Evolutionary conservation across 2,888 invertebrate species (phyloP), one percentile per base, ranked within the genome.

Genomic region (Agrochola lota): DNA sequence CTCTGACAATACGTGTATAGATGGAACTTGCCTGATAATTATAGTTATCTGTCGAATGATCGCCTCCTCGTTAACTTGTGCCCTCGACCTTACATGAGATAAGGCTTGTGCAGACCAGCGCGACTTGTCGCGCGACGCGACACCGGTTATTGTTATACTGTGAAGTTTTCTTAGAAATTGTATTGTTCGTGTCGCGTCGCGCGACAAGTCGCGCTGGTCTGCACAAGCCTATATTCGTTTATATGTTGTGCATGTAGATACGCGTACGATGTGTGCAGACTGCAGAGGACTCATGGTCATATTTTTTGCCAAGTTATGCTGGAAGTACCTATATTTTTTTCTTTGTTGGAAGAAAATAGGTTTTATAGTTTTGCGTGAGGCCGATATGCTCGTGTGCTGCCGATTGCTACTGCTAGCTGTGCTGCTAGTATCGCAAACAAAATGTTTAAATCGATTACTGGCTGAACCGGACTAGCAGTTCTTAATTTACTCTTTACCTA

Each of bases 41-140:
- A 69, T 35, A 69, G 60, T 70, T 80, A 83, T 83, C 80, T 64
- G 66, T 77, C 5, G 71, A 82, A 69, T 55, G 84, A 76, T 84
- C 84, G 57, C 20, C 66, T 60, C 7, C 69, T 80, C 69, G 52
- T 74, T 63, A 62, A 71, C 67, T 69, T 52, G n/a, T 75, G 69
- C 52, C 52, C 80, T 62, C 49, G 67, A 57, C 69, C 63, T 76
- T 55, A 46, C 60, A 49, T 35, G 35, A 9, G 46, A 66, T 70
- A 26, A n/a, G n/a, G n/a, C n/a, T n/a, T n/a, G n/a, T n/a, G n/a
- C n/a, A n/a, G n/a, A n/a, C n/a, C n/a, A n/a, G n/a, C n/a, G n/a
- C n/a, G n/a, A n/a, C n/a, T n/a, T n/a, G n/a, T n/a, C n/a, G n/a
- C n/a, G n/a, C n/a, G n/a, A n/a, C n/a, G n/a, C n/a, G n/a, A n/a